Evolutionary conservation across 2,797 vertebrate species (phyloP), one percentile per base, ranked within the genome.

Genomic region (Neosilurus hyrtlii): DNA sequence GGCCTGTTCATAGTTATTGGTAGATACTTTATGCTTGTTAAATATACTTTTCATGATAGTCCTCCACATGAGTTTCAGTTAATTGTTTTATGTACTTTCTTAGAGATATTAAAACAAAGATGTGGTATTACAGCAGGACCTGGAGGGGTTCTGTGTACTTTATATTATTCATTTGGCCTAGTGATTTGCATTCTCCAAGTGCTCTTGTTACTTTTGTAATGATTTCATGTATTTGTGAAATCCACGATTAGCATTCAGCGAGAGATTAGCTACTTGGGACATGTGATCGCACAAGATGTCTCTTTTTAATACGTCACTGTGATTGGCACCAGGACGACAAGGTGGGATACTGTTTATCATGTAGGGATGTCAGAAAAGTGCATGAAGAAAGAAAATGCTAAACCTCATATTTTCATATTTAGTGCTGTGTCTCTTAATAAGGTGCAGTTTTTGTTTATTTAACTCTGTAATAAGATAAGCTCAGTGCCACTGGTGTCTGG

Each of bases 401-500:
- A 82, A 74, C 71, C 12, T 30, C 11, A 72, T 72, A 75, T 51
- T 20, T 66, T 49, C 61, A 73, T 66, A 37, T 82, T 59, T 30
- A 75, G 11, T 76, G 7, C 37, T 61, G 24, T 52, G 67, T 7
- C 52, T 24, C 37, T 76, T 76, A 76, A 57, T 49, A 12, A 24
- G 12, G 57, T 49, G 43, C 57, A 61, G 20, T 4, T 16, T 49
- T 11, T 2, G 1, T 61, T 43, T 62, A 30, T 57, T 30, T 22
- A 71, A 51, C 68, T n/a, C 10, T 51, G 43, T 20, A 49, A 24
- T 9, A 14, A 75, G 49, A 24, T 15, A 43, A 16, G 15, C 1
- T 15, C 62, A 57, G 57, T 43, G 9, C 16, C 51, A 3, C 43
- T 56, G 20, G 12, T 16, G 24, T n/a, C 35, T 77, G 26, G 4